Conservation (phyloP, 92 coral and sea anemone genomes). For the Paragorgia papillata region DNA sequence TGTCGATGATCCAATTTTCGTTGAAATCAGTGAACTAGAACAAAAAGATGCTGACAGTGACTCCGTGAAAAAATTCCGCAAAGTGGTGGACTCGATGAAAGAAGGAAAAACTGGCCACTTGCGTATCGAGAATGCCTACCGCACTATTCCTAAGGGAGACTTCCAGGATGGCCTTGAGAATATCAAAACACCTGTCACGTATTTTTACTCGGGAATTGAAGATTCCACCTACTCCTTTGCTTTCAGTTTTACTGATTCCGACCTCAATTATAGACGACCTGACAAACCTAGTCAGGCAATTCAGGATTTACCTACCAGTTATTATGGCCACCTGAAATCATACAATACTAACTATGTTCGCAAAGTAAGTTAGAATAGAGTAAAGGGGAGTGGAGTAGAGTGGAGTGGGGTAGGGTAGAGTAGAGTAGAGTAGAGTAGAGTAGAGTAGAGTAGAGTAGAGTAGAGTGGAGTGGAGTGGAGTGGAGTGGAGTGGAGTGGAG, state of each 20-base stretch:
- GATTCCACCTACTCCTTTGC: slow-evolving; percentile 97
- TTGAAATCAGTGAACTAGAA: slow-evolving; percentile 85
- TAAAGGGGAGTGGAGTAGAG: no score
- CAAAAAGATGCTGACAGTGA: slow-evolving; percentile 69
- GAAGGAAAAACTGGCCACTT: slow-evolving; percentile 79
- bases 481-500: no score
- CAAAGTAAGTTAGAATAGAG: slow-evolving; percentile 62
- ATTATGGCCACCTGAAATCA: slow-evolving; percentile 75
- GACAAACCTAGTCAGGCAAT: slow-evolving; percentile 55
- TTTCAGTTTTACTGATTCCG: slow-evolving; percentile 94
- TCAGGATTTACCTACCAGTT: slow-evolving; percentile 61
- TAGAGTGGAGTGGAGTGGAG: no score
- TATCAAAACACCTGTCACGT: slow-evolving; percentile 80
- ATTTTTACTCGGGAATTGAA: slow-evolving; percentile 85
- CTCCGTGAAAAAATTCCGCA: slow-evolving; percentile 63
- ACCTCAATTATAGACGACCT: slow-evolving; percentile 79
- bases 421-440: no score
- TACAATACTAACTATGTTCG: slow-evolving; percentile 74
- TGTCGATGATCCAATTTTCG: slow-evolving; percentile 98
- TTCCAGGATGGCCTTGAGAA: slow-evolving; percentile 94
- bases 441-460: no score
- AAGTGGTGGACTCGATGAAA: slow-evolving; percentile 82
- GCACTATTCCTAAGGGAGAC: slow-evolving; percentile 97
- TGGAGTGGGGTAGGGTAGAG: no score
- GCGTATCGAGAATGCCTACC: slow-evolving; percentile 84